Evolutionary conservation across 2,797 vertebrate species (phyloP).

Genomic region (Acipenser transmontanus): DNA sequence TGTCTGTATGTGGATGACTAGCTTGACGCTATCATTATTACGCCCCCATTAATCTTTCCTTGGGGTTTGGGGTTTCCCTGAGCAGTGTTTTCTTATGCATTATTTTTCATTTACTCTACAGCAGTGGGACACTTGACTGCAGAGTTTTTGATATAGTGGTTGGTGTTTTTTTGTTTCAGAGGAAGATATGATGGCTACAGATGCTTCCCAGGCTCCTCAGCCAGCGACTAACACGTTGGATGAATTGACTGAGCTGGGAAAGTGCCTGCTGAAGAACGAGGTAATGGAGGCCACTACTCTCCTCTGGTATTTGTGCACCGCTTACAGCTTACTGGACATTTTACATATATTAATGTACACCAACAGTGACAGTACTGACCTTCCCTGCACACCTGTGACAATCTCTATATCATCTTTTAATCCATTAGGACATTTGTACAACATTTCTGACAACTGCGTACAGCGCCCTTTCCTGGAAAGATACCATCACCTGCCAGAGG

Average conservation of each 20-base stretch:
- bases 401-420: background rate
- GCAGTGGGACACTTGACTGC: background rate
- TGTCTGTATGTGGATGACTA: no score
- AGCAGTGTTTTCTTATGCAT: background rate
- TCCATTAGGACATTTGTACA: slow-evolving; percentile 76
- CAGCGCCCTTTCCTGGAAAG: slow-evolving; percentile 87
- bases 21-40: no score
- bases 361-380: no score
- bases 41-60: no score
- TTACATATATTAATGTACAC: background rate
- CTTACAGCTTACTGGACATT: no score
- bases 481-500: slow-evolving; percentile 84
- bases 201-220: slow-evolving; percentile 48
- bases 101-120: background rate
- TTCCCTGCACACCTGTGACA: no score
- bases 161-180: slow-evolving; percentile 38
- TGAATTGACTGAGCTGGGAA: slow-evolving; percentile 88
- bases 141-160: slow-evolving; percentile 2
- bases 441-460: slow-evolving; percentile 79
- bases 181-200: slow-evolving; percentile 80
- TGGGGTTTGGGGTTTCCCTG: no score
- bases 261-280: slow-evolving; percentile 83
- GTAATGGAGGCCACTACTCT: slow-evolving; percentile 42
- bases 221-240: slow-evolving; percentile 49
- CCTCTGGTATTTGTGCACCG: background rate